These are phyloP conservation scores for Synanthedon andrenaeformis DNA, from an alignment of 2,888 invertebrate species.

Conservation along the genomic window DNA sequence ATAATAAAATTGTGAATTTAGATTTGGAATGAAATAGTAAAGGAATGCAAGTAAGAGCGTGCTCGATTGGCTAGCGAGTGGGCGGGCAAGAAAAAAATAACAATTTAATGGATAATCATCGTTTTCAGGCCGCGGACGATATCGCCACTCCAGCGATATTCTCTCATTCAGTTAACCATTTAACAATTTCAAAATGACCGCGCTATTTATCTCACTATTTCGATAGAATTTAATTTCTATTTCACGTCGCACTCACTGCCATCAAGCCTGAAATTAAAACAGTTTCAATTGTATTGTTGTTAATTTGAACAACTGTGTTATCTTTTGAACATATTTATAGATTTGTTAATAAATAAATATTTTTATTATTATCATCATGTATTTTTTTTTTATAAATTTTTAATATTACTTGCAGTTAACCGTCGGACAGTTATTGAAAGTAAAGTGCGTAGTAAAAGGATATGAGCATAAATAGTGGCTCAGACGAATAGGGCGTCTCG, in stretches of 20 bases:
- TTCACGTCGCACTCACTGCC: neutral
- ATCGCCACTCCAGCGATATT: neutral
- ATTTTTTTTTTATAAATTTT: no score
- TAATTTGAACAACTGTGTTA: no score
- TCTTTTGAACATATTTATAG: no score
- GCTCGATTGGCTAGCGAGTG: neutral
- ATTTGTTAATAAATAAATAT: no score
- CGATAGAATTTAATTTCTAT: neutral
- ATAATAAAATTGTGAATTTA: no score
- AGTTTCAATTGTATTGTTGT: no score
- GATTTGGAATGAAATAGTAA: no score
- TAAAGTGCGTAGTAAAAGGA: neutral
- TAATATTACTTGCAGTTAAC: neutral
- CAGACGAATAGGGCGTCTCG: no score
- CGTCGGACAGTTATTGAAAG: neutral
- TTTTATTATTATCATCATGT: no score
- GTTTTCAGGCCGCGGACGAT: neutral
- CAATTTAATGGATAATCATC: neutral
- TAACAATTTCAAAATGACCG: neutral
- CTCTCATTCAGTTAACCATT: no score
- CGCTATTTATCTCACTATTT: neutral
- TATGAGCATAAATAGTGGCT: neutral
- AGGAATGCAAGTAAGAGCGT: neutral
- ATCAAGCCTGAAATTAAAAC: no score
- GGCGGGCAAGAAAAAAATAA: neutral